phyloP scores from a whole-genome alignment of 2,797 vertebrate genomes.

The Xyrichtys novacula region DNA sequence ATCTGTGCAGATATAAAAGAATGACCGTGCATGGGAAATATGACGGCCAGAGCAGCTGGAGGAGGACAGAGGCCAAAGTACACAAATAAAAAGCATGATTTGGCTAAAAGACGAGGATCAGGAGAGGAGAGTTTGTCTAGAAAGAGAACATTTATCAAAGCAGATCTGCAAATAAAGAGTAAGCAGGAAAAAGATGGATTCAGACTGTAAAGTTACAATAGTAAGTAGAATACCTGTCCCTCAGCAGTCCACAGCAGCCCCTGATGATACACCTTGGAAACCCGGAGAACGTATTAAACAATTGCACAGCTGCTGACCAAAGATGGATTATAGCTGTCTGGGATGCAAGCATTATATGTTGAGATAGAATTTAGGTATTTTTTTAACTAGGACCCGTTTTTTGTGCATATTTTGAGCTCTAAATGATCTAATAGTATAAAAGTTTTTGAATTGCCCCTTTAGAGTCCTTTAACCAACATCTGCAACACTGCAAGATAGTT shows the following conservation, averaged over 20 bases:
- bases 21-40: constrained; percentile 35
- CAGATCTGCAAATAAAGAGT: constrained; percentile 4
- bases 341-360: not conserved
- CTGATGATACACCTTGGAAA: constrained; percentile 27
- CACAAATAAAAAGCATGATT: constrained; percentile 26
- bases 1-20: constrained; percentile 23
- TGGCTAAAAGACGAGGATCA: not conserved
- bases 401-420: not conserved
- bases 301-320: constrained; percentile 14
- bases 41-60: constrained; percentile 8
- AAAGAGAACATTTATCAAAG: constrained; percentile 1
- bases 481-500: no score
- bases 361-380: not conserved
- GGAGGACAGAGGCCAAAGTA: constrained; percentile 26
- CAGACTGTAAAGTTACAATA: not conserved
- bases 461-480: no score
- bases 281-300: not conserved
- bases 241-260: not conserved
- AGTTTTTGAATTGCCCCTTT: no score
- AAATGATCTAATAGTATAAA: not conserved
- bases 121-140: not conserved
- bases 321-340: constrained; percentile 14
- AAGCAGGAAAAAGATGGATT: not conserved
- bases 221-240: not conserved
- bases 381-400: not conserved